These are phyloP conservation scores for Bufo bufo DNA, from an alignment of 2,113 vertebrate genomes.

Conservation along the genomic window DNA sequence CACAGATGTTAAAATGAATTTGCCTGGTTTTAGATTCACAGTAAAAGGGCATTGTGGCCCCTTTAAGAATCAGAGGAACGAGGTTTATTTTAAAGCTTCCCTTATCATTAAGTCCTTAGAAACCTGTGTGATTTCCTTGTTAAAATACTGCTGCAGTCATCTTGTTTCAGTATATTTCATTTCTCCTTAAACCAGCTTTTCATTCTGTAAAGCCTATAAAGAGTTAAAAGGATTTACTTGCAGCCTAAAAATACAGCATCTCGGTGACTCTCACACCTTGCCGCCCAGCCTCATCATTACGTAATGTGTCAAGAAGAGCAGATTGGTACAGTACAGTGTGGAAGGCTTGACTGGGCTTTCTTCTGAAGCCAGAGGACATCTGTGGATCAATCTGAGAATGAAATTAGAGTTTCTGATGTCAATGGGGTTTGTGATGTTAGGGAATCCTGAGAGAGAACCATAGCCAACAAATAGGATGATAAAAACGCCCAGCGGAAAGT, in stretches of 20 bases:
- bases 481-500: neutral
- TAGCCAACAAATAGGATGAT: neutral
- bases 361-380: conserved; percentile 2
- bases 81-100: neutral
- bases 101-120: neutral
- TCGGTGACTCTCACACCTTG: conserved; percentile 22
- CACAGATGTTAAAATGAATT: neutral
- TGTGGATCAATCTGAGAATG: neutral
- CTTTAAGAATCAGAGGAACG: neutral
- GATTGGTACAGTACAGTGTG: conserved; percentile 11
- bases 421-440: neutral
- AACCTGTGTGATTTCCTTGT: neutral
- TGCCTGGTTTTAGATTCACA: neutral
- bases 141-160: neutral
- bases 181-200: neutral
- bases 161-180: neutral
- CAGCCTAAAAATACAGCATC: conserved; percentile 35
- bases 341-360: conserved; percentile 22
- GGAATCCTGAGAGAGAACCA: neutral
- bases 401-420: neutral
- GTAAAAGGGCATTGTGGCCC: neutral
- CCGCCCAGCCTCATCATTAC: conserved; percentile 22
- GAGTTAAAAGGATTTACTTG: conserved; percentile 28
- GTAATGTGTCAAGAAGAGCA: conserved; percentile 37
- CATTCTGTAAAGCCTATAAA: neutral